These are phyloP conservation scores for Gallinago solitaria DNA, from an alignment of 2,797 vertebrate genomes.

Conservation along the genomic window DNA sequence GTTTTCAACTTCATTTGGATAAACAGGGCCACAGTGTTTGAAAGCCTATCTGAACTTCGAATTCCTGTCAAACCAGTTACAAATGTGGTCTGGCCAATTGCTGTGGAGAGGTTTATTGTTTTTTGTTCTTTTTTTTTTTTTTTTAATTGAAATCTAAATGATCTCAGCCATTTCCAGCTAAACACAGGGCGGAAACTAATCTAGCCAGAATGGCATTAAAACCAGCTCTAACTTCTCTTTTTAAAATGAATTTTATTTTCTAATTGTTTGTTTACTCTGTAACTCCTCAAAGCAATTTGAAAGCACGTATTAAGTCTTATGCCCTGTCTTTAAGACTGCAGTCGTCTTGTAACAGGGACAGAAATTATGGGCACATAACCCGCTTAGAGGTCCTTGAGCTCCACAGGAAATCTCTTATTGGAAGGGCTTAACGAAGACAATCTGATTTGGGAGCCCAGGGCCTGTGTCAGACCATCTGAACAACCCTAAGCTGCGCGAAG, in stretches of 20 bases:
- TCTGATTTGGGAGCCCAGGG: not conserved
- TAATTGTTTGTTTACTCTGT: not conserved
- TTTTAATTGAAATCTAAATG: not conserved
- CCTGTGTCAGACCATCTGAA: not conserved
- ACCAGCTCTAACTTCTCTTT: not conserved
- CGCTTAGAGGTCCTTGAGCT: slow-evolving; percentile 32
- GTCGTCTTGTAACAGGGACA: not conserved
- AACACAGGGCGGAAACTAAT: not conserved
- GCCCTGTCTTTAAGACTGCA: not conserved
- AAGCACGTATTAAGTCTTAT: not conserved
- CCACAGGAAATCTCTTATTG: slow-evolving; percentile 53
- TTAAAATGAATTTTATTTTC: not conserved
- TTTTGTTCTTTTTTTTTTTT: not conserved
- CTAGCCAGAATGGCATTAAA: not conserved
- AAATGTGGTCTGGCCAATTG: not conserved
- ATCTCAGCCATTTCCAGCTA: not conserved
- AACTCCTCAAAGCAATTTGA: not conserved
- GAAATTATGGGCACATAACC: not conserved
- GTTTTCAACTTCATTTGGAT: slow-evolving; percentile 26
- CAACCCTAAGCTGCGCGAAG: not conserved
- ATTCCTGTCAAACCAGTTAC: slow-evolving; percentile 36
- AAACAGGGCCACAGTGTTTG: not conserved
- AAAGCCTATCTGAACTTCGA: not conserved
- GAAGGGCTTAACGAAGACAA: not conserved
- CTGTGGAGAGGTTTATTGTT: not conserved